Conservation (phyloP, 2,113 vertebrate species). For the Nyctereutes procyonoides region DNA sequence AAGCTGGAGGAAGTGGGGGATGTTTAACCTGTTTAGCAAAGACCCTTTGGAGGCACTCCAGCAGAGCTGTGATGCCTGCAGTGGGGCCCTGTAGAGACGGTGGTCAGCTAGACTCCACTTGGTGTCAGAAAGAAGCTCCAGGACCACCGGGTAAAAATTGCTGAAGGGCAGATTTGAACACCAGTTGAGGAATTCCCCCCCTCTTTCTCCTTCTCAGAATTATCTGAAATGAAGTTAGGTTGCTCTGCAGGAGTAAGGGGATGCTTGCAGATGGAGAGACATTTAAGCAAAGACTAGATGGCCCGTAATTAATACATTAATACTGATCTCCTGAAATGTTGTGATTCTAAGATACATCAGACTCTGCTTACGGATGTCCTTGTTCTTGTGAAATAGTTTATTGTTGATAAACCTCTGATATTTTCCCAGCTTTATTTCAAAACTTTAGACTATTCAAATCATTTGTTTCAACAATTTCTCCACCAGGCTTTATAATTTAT, state of each 20-base stretch:
- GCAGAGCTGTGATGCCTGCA: fast-evolving
- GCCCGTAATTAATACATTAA: fast-evolving
- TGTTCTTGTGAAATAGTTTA: background rate
- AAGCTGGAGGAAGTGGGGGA: fast-evolving
- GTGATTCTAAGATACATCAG: background rate
- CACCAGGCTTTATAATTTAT: background rate
- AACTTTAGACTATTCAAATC: background rate
- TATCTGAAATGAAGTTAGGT: background rate
- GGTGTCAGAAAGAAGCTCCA: background rate
- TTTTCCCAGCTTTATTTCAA: background rate
- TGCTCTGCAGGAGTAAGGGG: background rate
- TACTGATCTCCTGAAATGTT: background rate
- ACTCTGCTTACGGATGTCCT: background rate
- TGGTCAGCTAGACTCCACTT: fast-evolving
- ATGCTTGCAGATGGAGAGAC: background rate
- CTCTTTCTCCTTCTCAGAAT: background rate
- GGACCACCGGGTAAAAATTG: background rate
- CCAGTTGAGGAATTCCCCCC: background rate
- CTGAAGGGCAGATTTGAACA: background rate
- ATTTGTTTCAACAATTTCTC: background rate
- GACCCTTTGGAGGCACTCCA: fast-evolving
- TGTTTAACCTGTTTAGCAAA: background rate
- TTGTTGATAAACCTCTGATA: background rate
- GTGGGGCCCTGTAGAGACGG: fast-evolving
- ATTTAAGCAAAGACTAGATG: background rate